Evolutionary conservation across 1,140 invertebrate genomes (phyloP), one percentile per base, ranked within the genome.

Genomic region (Atta colombica): DNA sequence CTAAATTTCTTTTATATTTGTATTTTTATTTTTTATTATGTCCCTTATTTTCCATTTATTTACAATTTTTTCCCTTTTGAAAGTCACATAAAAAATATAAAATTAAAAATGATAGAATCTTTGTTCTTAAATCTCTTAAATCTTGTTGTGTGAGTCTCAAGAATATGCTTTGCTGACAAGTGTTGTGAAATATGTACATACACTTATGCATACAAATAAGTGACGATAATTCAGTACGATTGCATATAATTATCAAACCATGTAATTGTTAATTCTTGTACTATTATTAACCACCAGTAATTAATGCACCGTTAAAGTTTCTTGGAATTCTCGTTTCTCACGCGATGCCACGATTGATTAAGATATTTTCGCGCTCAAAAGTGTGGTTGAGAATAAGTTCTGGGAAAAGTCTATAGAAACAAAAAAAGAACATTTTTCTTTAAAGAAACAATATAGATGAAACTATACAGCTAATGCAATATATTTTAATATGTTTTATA

Each of bases 241-340:
- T 90, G 86, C 93, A 91, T 93, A 93, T 93, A 93, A 94, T 94
- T 94, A 94, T 91, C 92, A 91, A 90, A 89, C 91, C 90, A 90
- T 87, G 89, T 94, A 94, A 95, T 95, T 94, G 93, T 94, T 95
- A 94, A 95, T 95, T 94, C 94, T 93, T 92, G 92, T 87, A 85
- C 93, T 81, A 94, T 94, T 94, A 92, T 94, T 93, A 87, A 81
- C 68, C 87, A 68, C 74, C 72, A 86, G 88, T 92, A 93, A 93
- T 93, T 93, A 92, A 93, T 88, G 89, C 87, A 75, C 88, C 92
- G 89, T 86, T 74, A 86, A 90, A 91, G 69, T 84, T 75, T 80
- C 77, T 66, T 69, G 72, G 51, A 66, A 90, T 7, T 82, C 39
- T 49, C 51, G 78, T 69, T 85, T 91, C 90, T 91, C 89, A 90